A percentile compares a stretch with the other conserved stretches of the same genome.
These are phyloP conservation scores for Ianthella basta DNA, from an alignment of 37 sponge, comb jelly and placozoan genomes.

Conservation along the genomic window DNA sequence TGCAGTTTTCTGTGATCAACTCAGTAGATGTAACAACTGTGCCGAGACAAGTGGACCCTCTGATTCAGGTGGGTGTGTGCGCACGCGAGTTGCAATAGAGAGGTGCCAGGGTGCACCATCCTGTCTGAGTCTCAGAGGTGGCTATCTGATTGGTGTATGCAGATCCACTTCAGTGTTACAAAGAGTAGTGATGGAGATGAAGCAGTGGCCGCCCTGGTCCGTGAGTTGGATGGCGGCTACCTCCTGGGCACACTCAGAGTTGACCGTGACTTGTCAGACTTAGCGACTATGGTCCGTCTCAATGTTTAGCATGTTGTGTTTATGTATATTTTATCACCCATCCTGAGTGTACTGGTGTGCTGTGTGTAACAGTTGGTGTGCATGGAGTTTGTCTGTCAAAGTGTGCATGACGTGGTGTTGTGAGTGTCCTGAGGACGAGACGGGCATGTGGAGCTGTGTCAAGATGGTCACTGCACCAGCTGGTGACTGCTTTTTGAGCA, in stretches of 20 bases:
- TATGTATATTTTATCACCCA: not conserved
- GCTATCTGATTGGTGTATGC: not conserved
- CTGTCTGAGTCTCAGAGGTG: too few species aligned
- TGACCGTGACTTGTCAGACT: constrained; percentile 16
- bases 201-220: not conserved
- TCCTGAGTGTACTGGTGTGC: not conserved
- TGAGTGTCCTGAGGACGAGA: too few species aligned
- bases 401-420: too few species aligned
- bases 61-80: constrained; percentile 24
- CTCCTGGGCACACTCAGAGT: constrained; percentile 13
- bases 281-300: not conserved
- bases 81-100: too few species aligned
- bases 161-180: not conserved
- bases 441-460: too few species aligned
- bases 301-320: constrained; percentile 5
- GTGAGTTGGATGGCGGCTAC: not conserved
- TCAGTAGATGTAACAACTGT: not conserved
- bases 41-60: not conserved
- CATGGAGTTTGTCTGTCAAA: too few species aligned
- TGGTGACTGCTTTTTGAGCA: too few species aligned
- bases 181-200: not conserved
- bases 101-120: too few species aligned
- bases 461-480: too few species aligned
- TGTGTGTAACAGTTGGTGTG: too few species aligned
- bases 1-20: too few species aligned